Evolutionary conservation across 2,113 vertebrate genomes (phyloP), one percentile per base, ranked within the genome.

Genomic region (Ranitomeya variabilis): DNA sequence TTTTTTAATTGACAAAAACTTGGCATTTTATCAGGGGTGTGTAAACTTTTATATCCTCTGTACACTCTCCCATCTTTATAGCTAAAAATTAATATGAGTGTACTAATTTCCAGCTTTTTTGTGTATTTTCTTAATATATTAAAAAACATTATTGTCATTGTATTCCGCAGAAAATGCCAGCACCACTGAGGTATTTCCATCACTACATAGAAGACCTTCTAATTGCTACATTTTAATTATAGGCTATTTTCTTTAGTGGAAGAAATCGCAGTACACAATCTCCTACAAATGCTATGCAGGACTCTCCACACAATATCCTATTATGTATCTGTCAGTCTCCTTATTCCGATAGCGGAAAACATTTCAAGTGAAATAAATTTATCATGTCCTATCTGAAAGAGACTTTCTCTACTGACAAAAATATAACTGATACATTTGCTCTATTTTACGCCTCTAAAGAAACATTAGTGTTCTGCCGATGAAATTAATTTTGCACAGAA

Each of bases 281-380:
- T 76, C 6, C 73, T 51, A 13, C 16, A 51, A 76, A 76, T 73
- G 15, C 83, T 21, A 62, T 62, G 57, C 31, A 62, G 55, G n/a
- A 51, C 14, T 21, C 31, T 21, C 54, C 57, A 86, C 21, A 64
- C 85, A 86, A 51, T 59, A 10, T 76, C 69, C 67, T 86, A 76
- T 86, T 76, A 86, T 86, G 9, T 59, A 71, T 84, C 64, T 84
- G 82, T 84, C 81, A 83, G 21, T 16, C 62, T 23, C 21, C 19
- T 69, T 83, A 51, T 69, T 54, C n/a, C 54, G 62, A 69, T 69
- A 69, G 62, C 62, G 45, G 15, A 69, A 66, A 83, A 69, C 81
- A 69, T 83, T 83, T 83, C 31, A 83, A 83, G 64, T 52, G 64
- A 83, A 80, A 81, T 81, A 19, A 62, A 83, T 67, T 67, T 83